Evolutionary conservation across 1,140 invertebrate genomes (phyloP).

Genomic region (Arctopsyche grandis): DNA sequence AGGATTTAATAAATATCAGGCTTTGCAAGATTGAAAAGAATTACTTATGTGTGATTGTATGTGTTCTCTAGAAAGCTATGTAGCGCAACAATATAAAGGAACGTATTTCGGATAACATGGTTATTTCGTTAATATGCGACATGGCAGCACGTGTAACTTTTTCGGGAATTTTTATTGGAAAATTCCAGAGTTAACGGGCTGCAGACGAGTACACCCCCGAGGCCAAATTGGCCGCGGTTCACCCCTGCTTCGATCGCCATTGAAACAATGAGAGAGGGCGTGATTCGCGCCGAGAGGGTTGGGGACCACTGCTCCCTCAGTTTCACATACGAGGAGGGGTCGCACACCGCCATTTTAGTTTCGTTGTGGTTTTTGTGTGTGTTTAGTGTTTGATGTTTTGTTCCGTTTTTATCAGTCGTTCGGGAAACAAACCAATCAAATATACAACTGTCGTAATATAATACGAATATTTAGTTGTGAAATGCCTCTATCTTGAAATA

Average conservation of each 20-base stretch:
- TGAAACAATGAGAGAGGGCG: constrained; percentile 32
- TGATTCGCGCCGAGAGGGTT: constrained; percentile 3
- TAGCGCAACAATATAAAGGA: too few relatives aligned
- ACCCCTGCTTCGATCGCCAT: background rate
- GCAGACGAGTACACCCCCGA: background rate
- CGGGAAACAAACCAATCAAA: too few relatives aligned
- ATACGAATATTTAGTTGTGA: too few relatives aligned
- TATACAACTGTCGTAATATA: too few relatives aligned
- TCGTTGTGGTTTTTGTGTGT: background rate
- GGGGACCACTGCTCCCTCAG: background rate
- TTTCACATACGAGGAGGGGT: background rate
- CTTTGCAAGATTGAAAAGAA: too few relatives aligned
- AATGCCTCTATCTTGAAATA: too few relatives aligned
- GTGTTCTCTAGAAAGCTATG: too few relatives aligned
- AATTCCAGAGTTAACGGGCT: constrained; percentile 30
- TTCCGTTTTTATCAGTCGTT: background rate
- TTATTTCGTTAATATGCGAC: too few relatives aligned
- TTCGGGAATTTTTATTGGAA: constrained; percentile 36
- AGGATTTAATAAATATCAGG: too few relatives aligned
- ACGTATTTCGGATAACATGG: too few relatives aligned
- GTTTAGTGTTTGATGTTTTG: background rate
- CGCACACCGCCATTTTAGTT: constrained; percentile 30
- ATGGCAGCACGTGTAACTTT: too few relatives aligned
- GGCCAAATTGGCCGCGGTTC: background rate
- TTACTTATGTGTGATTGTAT: background rate